Percentiles rank a stretch among this genome's conserved stretches.
Evolutionary conservation across 2,797 vertebrate species (phyloP).

Genomic region (Epinephelus coioides): DNA sequence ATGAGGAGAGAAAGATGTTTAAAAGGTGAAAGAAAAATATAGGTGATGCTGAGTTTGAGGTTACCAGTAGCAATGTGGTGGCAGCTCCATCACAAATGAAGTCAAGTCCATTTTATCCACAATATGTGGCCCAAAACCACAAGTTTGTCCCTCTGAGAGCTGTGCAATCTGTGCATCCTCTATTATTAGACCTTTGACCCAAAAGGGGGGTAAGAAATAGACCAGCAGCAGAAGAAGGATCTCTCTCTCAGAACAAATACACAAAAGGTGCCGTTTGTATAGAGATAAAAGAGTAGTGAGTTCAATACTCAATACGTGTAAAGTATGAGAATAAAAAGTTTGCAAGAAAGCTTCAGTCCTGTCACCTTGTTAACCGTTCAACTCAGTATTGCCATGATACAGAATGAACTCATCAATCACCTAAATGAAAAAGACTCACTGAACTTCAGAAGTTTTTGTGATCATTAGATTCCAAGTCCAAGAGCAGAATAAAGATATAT

Average conservation of each 20-base stretch:
- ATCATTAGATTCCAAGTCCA: not conserved
- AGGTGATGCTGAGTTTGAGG: not conserved
- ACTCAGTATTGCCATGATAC: not conserved
- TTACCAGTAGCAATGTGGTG: not conserved
- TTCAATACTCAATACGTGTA: slow-evolving; percentile 16
- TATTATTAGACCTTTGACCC: not conserved
- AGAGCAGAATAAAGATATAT: slow-evolving; percentile 1
- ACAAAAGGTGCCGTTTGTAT: not conserved
- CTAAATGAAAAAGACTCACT: not conserved
- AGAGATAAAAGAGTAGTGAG: not conserved
- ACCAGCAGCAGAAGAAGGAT: not conserved
- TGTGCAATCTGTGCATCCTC: not conserved
- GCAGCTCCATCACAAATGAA: not conserved
- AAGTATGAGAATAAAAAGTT: slow-evolving; percentile 50
- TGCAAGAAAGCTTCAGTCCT: slow-evolving; percentile 17
- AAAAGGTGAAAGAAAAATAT: not conserved
- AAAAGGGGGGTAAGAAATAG: not conserved
- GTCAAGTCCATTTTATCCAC: not conserved
- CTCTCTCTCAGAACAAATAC: not conserved
- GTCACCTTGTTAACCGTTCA: slow-evolving; percentile 7
- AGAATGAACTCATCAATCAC: slow-evolving; percentile 3
- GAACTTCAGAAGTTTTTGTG: not conserved
- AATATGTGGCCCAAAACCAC: not conserved
- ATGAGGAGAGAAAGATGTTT: not conserved
- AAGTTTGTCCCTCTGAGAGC: not conserved